Base-by-base conservation (phyloP, 2,113 vertebrate species). In the Epinephelus cyanopodus region DNA sequence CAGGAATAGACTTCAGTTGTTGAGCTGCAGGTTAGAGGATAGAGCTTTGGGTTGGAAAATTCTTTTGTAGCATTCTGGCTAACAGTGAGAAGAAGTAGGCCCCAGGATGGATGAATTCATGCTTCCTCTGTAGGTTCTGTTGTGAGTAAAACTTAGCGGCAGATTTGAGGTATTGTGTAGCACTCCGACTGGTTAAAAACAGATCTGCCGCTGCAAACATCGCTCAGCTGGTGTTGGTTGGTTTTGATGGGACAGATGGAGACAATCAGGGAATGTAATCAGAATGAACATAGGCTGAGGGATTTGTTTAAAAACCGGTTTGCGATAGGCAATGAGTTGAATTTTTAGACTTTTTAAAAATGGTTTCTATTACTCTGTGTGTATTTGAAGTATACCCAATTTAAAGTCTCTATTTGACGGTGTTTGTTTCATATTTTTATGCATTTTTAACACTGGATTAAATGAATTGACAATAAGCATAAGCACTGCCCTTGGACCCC, bases 261-360 rank as follows among this genome's bases (percentile, higher is more conserved):
- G 94, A 94, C 91, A 93, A 92, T 95, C 93, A 67, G 86, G 89
- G 85, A 87, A 89, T 39, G 82, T 69, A 66, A 77, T 81, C 79
- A 18, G 84, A 65, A 27, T 45, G 57, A 83, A 72, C 33, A 73
- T 47, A 62, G 64, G 53, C 66, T 23, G 73, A 77, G 75, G 63
- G 58, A 63, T 79, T 87, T 74, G 45, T 72, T 72, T 68, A 5
- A 27, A 80, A 66, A 81, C 52, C 10, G 39, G 83, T 83, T 56
- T 82, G 87, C 56, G 72, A 76, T 87, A 66, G 75, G 72, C 89
- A 91, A 88, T 89, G 87, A 89, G 91, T 92, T 86, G 77, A 84
- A 88, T 92, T 93, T 92, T 92, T 92, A 88, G 69, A 87, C 83
- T 87, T 90, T 89, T 79, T 81, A 72, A 84, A 71, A 90, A 57